Evolutionary conservation across 1,140 invertebrate genomes (phyloP), one percentile per base, ranked within the genome.

Genomic region (Eubasilissa regina): DNA sequence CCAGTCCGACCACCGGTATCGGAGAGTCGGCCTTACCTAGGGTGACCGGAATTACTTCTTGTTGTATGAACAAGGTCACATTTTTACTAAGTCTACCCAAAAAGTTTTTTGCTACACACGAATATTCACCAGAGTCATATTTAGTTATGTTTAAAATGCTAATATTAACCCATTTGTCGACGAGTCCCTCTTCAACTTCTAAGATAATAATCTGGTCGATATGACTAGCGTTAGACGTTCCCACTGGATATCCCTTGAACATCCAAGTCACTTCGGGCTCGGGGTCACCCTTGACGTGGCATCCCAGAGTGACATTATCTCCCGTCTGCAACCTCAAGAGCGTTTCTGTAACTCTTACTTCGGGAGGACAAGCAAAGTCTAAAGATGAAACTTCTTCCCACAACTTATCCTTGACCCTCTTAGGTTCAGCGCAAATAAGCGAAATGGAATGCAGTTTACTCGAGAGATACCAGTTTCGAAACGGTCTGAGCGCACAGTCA

Each of bases 261-360:
- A 94, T 89, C 95, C 95, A 96, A 77, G 91, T 92, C 8, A 95
- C 91, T 84, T 93, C 91, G 0, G 95, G 94, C 83, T 94, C 89
- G 0, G 95, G 95, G 85, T 95, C 94, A 0, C 94, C 95, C 11
- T 87, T 91, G 0, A 94, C 92, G 43, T 91, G 87, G 84, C 95
- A 96, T 3, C 93, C 90, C 47, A 96, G 90, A 15, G 93, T 95
- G 0, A 94, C 91, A 82, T 95, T 95, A 11, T 92, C 92, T 10
- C 94, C 95, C 0, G 91, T 91, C 75, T 94, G 93, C 10, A 93
- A 90, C 19, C 90, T 91, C 51, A 89, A 91, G 17, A 92, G 90
- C 10, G 89, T 89, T 6, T 94, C 89, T 12, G 86, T 87, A 70
- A 88, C 85, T 17, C 87, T 87, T 0, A 95, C 92, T 74, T 91